Conservation (phyloP, 2,888 invertebrate genomes). For the Agriopis leucophaearia region DNA sequence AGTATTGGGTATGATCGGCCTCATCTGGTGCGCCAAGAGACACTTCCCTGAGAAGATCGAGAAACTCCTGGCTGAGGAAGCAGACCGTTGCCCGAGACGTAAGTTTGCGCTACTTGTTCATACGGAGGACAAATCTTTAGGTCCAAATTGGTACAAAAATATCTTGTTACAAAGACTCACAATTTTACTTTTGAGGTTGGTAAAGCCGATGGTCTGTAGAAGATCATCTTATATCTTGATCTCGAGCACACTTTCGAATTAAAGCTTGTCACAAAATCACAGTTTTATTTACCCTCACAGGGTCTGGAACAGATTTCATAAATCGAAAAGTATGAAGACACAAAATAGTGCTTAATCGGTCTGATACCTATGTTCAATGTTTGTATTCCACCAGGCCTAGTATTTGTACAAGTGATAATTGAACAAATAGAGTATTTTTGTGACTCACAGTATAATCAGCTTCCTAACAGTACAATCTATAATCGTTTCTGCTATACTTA, state of each 20-base stretch:
- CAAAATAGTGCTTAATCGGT: constrained; percentile 15
- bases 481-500: constrained; percentile 72
- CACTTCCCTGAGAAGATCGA: constrained; percentile 95
- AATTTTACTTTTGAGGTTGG: constrained; percentile 5
- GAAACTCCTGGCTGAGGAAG: constrained; percentile 92
- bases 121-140: constrained; percentile 73
- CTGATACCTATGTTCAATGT: constrained; percentile 35
- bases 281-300: constrained; percentile 35
- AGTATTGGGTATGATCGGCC: constrained; percentile 91
- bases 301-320: constrained; percentile 34
- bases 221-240: constrained; percentile 22
- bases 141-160: constrained; percentile 46
- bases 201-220: constrained; percentile 40
- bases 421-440: constrained; percentile 44
- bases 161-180: neutral
- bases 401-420: constrained; percentile 34
- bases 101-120: constrained; percentile 62
- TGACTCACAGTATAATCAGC: constrained; percentile 66
- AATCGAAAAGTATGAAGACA: constrained; percentile 10
- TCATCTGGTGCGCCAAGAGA: constrained; percentile 94
- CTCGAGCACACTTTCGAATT: constrained; percentile 42
- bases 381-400: constrained; percentile 31
- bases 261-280: constrained; percentile 56
- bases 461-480: constrained; percentile 60
- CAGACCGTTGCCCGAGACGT: constrained; percentile 90